Evolutionary conservation across 2,888 invertebrate genomes (phyloP), one percentile per base, ranked within the genome.

Genomic region (Ormyrus labotus): DNA sequence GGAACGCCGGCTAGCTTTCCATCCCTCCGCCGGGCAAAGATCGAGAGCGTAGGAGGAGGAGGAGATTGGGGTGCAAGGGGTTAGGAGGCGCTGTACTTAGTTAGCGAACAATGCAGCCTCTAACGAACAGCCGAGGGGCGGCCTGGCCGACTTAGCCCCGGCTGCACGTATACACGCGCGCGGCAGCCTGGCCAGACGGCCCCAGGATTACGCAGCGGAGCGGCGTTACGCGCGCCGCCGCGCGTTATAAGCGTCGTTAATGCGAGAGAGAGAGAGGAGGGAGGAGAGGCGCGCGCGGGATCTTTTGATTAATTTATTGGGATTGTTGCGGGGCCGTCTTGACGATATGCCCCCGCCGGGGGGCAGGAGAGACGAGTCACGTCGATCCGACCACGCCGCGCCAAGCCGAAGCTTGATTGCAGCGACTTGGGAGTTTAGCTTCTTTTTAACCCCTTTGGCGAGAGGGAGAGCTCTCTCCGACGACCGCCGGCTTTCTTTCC

Each of bases 81-180:
- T 70, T 53, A 50, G 81, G 80, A 79, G 86, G 86, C 87, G 86
- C 86, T 88, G 89, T 89, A 90, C 90, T 90, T 90, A 90, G 90
- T 90, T 90, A 90, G 87, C 89, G 90, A 90, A 90, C 90, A 90
- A 90, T 90, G 90, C 88, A 87, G 89, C 88, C 88, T 87, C 89
- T 90, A 90, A 90, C 90, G 90, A 90, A 90, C 90, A 90, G 90
- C 90, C 87, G 86, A 88, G 89, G 88, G 90, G 90, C 89, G 87
- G 86, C 87, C 7, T 51, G 55, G 45, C 34, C 19, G n/a, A 10
- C 75, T 9, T 47, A 64, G 48, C 7, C 53, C 13, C 48, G 11
- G 67, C 7, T n/a, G 19, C 61, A 64, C 4, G 1, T 13, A 11
- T 45, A 63, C 58, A 47, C n/a, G 68, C 19, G n/a, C 63, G 57